These are phyloP conservation scores for Aegotheles bennettii DNA, from an alignment of 2,113 vertebrate genomes.

Conservation along the genomic window DNA sequence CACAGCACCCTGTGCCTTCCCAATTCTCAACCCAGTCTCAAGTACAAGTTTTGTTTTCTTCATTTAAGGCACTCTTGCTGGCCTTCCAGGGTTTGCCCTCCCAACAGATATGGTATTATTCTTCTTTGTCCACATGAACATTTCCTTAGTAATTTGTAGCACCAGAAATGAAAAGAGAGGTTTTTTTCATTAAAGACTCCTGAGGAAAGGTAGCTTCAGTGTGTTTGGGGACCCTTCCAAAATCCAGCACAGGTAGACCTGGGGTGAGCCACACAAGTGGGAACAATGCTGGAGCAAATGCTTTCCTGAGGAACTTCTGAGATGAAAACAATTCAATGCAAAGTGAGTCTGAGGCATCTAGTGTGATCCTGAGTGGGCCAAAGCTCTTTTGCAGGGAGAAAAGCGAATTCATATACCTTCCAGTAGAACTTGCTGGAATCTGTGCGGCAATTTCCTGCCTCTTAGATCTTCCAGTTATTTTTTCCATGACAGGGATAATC, in stretches of 20 bases:
- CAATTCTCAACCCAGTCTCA: neutral
- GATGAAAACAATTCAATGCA: neutral
- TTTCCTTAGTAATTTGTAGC: neutral
- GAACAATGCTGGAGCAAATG: neutral
- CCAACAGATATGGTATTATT: neutral
- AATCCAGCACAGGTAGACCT: neutral
- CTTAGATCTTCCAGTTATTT: slow-evolving; percentile 8
- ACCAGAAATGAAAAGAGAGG: neutral
- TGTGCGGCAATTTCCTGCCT: neutral
- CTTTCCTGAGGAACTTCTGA: neutral
- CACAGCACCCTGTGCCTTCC: neutral
- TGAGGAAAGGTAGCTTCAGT: neutral
- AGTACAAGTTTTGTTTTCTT: neutral
- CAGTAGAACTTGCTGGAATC: neutral
- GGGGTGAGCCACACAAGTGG: neutral
- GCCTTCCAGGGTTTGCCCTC: neutral
- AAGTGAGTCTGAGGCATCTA: neutral
- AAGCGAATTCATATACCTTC: neutral
- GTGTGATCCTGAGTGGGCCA: neutral
- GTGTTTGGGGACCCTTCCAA: neutral
- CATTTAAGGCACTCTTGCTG: neutral
- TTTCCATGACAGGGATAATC: slow-evolving; percentile 46
- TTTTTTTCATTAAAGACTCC: neutral
- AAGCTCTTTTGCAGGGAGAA: neutral
- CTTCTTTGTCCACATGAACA: neutral